Evolutionary conservation across 2,113 vertebrate species (phyloP).

Genomic region (Mormyrus lacerda): DNA sequence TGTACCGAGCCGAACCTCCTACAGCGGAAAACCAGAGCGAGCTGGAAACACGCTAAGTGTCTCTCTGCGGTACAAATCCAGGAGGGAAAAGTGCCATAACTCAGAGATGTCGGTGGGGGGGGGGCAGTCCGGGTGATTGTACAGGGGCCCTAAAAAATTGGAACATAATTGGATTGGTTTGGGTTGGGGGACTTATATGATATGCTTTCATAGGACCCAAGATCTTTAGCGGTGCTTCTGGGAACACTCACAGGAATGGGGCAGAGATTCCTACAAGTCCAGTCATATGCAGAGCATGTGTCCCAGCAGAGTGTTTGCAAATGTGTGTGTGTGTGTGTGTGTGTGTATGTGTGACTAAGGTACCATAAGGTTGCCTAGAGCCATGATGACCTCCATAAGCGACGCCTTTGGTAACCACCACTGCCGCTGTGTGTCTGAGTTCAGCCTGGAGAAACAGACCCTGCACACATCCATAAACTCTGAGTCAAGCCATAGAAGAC

Average conservation of each 20-base stretch:
- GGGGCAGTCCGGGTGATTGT: not conserved
- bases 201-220: not conserved
- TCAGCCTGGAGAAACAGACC: not conserved
- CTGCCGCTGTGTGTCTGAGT: not conserved
- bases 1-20: not conserved
- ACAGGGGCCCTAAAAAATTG: not conserved
- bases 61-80: not conserved
- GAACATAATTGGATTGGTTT: not conserved
- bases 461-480: slow-evolving; percentile 1
- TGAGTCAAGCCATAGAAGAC: slow-evolving; percentile 18
- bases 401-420: not conserved
- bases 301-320: not conserved
- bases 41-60: not conserved
- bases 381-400: not conserved
- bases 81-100: not conserved
- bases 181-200: not conserved
- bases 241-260: not conserved
- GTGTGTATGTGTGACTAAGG: not conserved
- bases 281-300: not conserved
- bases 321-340: not conserved
- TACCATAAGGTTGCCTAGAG: not conserved
- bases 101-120: too few relatives aligned
- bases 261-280: not conserved
- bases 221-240: not conserved
- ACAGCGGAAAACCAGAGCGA: not conserved